A percentile compares a stretch with the other conserved stretches of the same genome.
Conservation (phyloP, 2,888 invertebrate genomes). For the Melieria crassipennis region DNA sequence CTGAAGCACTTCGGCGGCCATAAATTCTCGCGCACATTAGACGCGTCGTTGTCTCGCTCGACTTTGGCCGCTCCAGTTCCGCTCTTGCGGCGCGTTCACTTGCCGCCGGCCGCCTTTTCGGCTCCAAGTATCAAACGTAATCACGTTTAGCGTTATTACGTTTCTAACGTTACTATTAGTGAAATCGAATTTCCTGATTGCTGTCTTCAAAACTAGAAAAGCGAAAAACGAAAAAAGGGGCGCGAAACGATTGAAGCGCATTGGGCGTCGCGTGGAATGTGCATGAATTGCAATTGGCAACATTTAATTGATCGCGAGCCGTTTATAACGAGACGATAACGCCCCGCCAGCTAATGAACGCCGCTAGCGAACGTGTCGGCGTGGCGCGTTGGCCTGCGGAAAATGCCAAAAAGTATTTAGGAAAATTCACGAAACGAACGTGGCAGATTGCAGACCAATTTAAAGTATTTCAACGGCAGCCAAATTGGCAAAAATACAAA, state of each 20-base stretch:
- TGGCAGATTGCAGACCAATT: conserved; percentile 14
- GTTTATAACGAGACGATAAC: conserved; percentile 51
- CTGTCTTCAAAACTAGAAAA: conserved; percentile 26
- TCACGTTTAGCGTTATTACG: conserved; percentile 37
- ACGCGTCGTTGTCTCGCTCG: conserved; percentile 28
- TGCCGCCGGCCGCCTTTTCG: conserved; percentile 14
- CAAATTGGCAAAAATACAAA: conserved; percentile 32
- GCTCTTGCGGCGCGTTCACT: conserved; percentile 20
- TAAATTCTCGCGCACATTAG: conserved; percentile 58
- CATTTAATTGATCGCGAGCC: conserved; percentile 46
- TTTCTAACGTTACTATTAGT: conserved; percentile 45
- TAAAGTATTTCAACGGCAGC: conserved; percentile 2
- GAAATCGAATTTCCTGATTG: conserved; percentile 64
- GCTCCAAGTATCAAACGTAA: conserved; percentile 39
- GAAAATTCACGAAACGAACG: conserved; percentile 13
- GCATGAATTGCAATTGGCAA: conserved; percentile 26
- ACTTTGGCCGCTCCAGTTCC: conserved; percentile 17
- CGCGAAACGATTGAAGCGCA: conserved; percentile 15
- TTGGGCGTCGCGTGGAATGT: conserved; percentile 15
- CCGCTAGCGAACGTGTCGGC: conserved; percentile 47
- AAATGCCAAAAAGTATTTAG: conserved; percentile 15
- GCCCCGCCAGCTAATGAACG: conserved; percentile 63
- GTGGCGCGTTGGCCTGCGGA: conserved; percentile 3
- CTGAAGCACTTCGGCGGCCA: conserved; percentile 29
- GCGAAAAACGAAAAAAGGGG: conserved; percentile 8